Evolutionary conservation across 2,113 vertebrate species (phyloP), one percentile per base, ranked within the genome.

Genomic region (Himantopus leucocephalus): DNA sequence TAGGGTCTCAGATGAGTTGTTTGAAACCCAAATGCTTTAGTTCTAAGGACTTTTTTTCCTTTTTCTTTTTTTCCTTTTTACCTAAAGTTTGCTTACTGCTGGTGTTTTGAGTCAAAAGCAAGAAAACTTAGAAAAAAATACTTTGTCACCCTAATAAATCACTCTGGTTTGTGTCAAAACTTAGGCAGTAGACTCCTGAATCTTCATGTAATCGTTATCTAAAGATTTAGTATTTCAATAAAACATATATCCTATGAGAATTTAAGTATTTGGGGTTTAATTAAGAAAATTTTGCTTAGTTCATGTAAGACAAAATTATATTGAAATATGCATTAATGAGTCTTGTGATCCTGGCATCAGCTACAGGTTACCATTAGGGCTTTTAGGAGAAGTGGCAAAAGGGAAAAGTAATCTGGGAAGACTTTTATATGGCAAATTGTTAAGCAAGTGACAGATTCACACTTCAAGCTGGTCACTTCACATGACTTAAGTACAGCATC

Each of bases 271-370:
- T 32, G 35, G 5, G 1, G 29, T 39, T 90, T n/a, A 72, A 67
- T 71, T 52, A 37, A 14, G 17, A 79, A 53, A 23, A 6, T 16
- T 72, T 43, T 47, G 2, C 47, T 59, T 32, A 2, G 2, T 11
- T 81, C 17, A 7, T 1, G 0, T 7, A 17, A 64, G 39, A 45
- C 2, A 74, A 60, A 63, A 89, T 10, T 8, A 10, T 11, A 50
- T 3, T 6, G 0, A 47, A 72, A 55, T 30, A 27, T 0, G 3
- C 4, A 20, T 53, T 74, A 2, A 0, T 18, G 19, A 70, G 9
- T 10, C 12, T 34, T 12, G 39, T 16, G 32, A 10, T 43, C 23
- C 75, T 82, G 27, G 34, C 32, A 62, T 16, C 32, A 18, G 29
- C 53, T 85, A 18, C 15, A 72, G 37, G 18, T 66, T 86, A 26